Conservation (phyloP, 2,797 vertebrate genomes). For the Falco naumanni region DNA sequence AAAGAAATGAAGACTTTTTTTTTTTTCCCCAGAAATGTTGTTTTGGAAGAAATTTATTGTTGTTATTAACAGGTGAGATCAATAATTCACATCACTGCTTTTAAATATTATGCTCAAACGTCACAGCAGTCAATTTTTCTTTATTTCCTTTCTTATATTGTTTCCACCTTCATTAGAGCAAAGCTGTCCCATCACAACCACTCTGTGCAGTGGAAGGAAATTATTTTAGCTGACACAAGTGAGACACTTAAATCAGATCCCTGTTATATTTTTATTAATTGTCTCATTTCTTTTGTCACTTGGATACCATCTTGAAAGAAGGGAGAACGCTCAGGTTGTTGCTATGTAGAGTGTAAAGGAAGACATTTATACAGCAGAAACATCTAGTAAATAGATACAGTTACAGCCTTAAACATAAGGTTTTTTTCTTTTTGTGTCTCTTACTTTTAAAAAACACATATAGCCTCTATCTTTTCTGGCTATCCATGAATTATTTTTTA, state of each 20-base stretch:
- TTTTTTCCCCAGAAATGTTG: neutral
- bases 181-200: neutral
- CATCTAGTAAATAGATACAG: neutral
- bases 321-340: neutral
- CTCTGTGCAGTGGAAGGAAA: neutral
- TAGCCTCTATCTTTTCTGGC: neutral
- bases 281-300: slow-evolving; percentile 3
- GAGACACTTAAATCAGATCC: slow-evolving; percentile 4
- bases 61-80: neutral
- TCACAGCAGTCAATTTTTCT: neutral
- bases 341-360: neutral
- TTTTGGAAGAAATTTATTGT: neutral
- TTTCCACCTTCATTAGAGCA: slow-evolving; percentile 6
- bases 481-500: neutral
- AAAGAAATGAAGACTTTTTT: neutral
- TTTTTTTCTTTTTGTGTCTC: neutral
- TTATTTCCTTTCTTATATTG: slow-evolving; percentile 2
- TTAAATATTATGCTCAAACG: slow-evolving; percentile 12
- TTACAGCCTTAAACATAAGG: neutral
- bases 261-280: slow-evolving; percentile 46
- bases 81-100: neutral
- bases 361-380: neutral
- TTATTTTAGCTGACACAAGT: neutral
- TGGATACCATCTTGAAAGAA: neutral
- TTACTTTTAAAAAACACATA: neutral